phyloP scores from a whole-genome alignment of 2,797 vertebrate species.

The Coregonus sp. region DNA sequence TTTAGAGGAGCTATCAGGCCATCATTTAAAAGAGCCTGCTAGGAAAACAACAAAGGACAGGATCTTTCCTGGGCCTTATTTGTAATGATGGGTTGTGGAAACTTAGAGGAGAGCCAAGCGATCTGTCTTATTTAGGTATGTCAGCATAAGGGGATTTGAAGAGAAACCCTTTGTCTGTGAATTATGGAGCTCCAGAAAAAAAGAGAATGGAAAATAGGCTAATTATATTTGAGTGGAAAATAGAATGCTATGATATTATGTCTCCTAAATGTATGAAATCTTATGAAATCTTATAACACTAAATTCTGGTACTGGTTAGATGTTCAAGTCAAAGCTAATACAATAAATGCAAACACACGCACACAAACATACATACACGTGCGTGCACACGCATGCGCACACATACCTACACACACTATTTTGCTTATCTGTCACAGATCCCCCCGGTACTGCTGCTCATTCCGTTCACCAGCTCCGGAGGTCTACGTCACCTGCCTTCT shows the following conservation, averaged over 20 bases:
- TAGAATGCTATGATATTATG: conserved; percentile 1
- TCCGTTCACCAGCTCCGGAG: no score
- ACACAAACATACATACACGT: background rate
- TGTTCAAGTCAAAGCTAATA: background rate
- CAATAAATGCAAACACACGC: background rate
- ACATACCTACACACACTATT: background rate
- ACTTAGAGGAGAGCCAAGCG: conserved; percentile 39
- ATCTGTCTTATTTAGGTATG: conserved; percentile 38
- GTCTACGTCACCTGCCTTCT: no score
- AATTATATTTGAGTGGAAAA: conserved; percentile 11
- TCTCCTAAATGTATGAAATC: background rate
- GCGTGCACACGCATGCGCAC: background rate
- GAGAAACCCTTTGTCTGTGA: conserved; percentile 10
- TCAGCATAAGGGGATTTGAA: conserved; percentile 8
- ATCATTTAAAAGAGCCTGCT: conserved; percentile 39
- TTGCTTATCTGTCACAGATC: no score
- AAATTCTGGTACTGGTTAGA: background rate
- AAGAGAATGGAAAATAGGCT: conserved; percentile 2
- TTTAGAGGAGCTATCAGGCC: conserved; percentile 37
- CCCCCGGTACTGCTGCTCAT: no score
- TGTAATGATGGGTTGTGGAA: conserved; percentile 43
- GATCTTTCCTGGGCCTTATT: conserved; percentile 43
- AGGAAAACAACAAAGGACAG: conserved; percentile 46
- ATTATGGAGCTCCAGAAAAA: conserved; percentile 1
- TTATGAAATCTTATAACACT: background rate